Evolutionary conservation across 2,797 vertebrate species (phyloP).

Genomic region (Macropodus opercularis): DNA sequence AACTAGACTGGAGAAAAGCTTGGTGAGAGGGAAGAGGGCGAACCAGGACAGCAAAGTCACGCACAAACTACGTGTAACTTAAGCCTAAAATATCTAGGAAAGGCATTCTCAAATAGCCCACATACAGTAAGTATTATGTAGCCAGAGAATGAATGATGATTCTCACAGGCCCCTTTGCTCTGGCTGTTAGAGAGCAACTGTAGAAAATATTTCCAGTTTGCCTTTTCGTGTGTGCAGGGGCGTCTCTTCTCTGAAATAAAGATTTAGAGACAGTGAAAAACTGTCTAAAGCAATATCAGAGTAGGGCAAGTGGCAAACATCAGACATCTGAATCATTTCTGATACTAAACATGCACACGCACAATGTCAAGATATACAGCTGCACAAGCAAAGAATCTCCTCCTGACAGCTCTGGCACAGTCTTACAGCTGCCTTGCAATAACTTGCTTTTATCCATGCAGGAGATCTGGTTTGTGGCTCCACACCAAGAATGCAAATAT

Average conservation of each 20-base stretch:
- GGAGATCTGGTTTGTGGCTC: conserved; percentile 44
- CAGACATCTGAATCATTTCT: conserved; percentile 20
- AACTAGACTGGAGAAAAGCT: no score
- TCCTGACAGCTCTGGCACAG: conserved; percentile 35
- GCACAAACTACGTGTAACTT: background rate
- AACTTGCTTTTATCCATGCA: conserved; percentile 45
- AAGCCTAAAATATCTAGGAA: background rate
- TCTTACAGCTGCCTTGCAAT: conserved; percentile 41
- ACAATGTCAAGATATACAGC: conserved; percentile 25
- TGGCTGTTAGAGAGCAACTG: background rate
- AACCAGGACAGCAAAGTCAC: background rate
- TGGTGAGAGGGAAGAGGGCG: no score
- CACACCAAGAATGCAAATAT: conserved; percentile 31
- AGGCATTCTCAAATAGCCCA: background rate
- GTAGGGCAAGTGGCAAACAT: conserved; percentile 9
- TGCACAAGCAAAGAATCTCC: conserved; percentile 29
- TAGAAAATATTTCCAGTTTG: conserved; percentile 18
- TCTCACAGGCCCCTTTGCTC: conserved; percentile 8
- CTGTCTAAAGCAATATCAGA: conserved; percentile 19
- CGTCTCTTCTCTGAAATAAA: conserved; percentile 16
- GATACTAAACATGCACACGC: conserved; percentile 26
- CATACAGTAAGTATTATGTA: background rate
- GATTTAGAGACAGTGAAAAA: conserved; percentile 10
- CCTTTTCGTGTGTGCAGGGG: conserved; percentile 8
- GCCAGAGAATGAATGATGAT: conserved; percentile 12